Evolutionary conservation across 2,113 vertebrate species (phyloP).

Genomic region (Caracal caracal): DNA sequence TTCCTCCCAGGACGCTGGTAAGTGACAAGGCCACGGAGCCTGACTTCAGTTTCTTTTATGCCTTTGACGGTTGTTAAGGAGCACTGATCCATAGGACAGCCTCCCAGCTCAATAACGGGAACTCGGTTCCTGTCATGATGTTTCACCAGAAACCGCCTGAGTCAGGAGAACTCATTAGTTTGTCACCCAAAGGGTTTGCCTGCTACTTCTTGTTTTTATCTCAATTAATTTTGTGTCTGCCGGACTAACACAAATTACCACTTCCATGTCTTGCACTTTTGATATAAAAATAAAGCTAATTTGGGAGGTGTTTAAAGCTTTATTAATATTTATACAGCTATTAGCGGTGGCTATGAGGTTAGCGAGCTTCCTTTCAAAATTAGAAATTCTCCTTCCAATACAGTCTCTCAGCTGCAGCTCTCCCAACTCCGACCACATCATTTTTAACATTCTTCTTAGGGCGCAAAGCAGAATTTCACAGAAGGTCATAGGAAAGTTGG

Average conservation of each 20-base stretch:
- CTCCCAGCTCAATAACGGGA: background rate
- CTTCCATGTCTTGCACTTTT: conserved; percentile 75
- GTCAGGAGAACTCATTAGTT: conserved; percentile 57
- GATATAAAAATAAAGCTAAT: conserved; percentile 80
- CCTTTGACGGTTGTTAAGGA: background rate
- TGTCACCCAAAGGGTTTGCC: conserved; percentile 69
- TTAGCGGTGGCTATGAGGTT: conserved; percentile 24
- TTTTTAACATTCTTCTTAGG: conserved; percentile 65
- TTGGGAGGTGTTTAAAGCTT: conserved; percentile 74
- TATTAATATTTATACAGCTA: conserved; percentile 75
- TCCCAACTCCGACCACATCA: conserved; percentile 14
- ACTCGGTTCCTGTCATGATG: conserved; percentile 7
- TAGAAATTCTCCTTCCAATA: conserved; percentile 50
- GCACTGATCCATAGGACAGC: background rate
- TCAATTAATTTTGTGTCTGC: conserved; percentile 77
- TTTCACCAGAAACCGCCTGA: conserved; percentile 47
- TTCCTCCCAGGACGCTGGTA: background rate
- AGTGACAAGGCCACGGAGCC: background rate
- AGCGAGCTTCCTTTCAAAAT: conserved; percentile 60
- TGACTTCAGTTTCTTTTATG: background rate
- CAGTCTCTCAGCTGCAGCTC: background rate
- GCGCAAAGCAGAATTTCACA: conserved; percentile 44
- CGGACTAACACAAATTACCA: conserved; percentile 70
- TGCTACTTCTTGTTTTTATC: conserved; percentile 74
- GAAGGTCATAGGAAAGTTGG: conserved; percentile 42